Base-by-base conservation (phyloP, 2,888 invertebrate genomes). In the Lasioglossum leucozonium region DNA sequence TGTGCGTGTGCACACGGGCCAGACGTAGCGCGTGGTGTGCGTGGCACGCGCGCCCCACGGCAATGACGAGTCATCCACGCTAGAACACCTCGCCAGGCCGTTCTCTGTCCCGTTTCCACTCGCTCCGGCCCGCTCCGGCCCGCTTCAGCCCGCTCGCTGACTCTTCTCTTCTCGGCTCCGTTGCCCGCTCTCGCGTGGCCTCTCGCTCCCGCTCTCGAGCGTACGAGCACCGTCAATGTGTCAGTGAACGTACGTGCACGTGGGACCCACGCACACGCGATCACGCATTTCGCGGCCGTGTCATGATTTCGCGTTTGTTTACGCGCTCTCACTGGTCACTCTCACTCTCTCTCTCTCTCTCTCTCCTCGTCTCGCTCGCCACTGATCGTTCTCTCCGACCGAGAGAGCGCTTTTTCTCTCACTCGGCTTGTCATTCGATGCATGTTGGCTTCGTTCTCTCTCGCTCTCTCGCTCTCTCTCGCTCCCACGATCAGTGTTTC, bases 31-130 rank as follows among this genome's bases (percentile, higher is more conserved):
- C 47, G 51, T 58, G 51, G 93, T 93, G 92, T 93, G 92, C 90
- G 93, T 93, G 94, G 94, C 94, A 93, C 95, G 94, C 94, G 94
- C 93, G 93, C 94, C 94, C 94, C 93, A 92, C 94, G 94, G 95
- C 95, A 94, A 95, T 95, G 95, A 95, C 95, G 95, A 94, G 94
- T 95, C 94, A 94, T 95, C 94, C 94, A 94, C 93, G 94, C 93
- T 94, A 93, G 94, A 94, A 94, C 94, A 94, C 94, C 94, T 94
- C 94, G 92, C 89, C 85, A 55, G 55, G 87, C 88, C 87, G 90
- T 84, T 37, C 83, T 44, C 84, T 40, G 40, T 82, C 87, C 62
- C 77, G 30, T 11, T 55, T 72, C 72, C 58, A 16, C 34, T 65
- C 40, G n/a, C 34, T 47, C 42, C 51, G 62, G 77, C 87, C 79